Conservation (phyloP, 2,797 vertebrate genomes). For the Aplochiton taeniatus region DNA sequence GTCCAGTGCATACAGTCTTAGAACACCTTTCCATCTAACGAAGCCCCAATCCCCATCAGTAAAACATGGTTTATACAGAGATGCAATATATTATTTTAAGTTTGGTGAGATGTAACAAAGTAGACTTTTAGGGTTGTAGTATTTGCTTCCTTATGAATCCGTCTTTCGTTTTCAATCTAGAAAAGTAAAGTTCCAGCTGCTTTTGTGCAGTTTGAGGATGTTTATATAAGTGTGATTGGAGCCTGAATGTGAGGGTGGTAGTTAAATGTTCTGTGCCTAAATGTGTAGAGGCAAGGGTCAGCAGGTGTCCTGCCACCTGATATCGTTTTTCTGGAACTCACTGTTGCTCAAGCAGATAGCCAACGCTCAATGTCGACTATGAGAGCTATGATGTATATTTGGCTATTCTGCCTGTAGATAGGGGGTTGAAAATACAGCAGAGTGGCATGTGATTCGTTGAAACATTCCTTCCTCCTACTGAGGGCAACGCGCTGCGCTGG, state of each 20-base stretch:
- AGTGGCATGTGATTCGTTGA: constrained; percentile 46
- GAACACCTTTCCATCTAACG: no score
- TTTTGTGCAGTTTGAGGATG: not conserved
- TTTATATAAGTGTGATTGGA: not conserved
- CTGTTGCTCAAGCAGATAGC: constrained; percentile 45
- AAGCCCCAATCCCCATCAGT: no score
- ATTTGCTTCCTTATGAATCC: no score
- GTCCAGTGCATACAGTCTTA: no score
- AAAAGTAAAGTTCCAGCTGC: no score
- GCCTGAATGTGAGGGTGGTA: constrained; percentile 19
- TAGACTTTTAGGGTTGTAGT: no score
- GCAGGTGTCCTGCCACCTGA: constrained; percentile 42
- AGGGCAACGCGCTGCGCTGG: not conserved
- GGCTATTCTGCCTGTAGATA: constrained; percentile 58
- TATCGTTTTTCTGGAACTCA: constrained; percentile 50
- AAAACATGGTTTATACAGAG: no score
- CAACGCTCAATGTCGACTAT: constrained; percentile 55
- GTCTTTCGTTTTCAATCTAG: no score
- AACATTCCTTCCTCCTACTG: constrained; percentile 14
- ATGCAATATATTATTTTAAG: no score
- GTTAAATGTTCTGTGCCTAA: constrained; percentile 42
- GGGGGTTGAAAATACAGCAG: constrained; percentile 60
- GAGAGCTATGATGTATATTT: constrained; percentile 55
- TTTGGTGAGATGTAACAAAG: no score
- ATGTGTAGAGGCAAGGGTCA: constrained; percentile 44